Evolutionary conservation across 2,888 invertebrate genomes (phyloP).

Genomic region (Polydesmus complanatus): DNA sequence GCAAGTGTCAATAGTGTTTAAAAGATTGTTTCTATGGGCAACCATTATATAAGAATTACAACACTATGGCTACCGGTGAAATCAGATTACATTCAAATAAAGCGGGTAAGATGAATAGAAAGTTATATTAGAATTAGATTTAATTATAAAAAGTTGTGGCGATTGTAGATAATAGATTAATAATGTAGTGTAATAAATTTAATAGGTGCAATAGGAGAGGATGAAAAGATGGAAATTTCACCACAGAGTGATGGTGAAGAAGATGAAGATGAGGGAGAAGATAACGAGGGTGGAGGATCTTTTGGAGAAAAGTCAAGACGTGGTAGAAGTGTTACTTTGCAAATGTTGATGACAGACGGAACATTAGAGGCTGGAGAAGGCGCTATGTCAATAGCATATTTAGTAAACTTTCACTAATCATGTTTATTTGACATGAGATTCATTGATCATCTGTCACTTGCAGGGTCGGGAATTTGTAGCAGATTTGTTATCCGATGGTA

Average conservation of each 20-base stretch:
- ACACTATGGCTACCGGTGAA: too few relatives aligned
- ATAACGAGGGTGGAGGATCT: constrained; percentile 1
- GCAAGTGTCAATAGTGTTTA: too few relatives aligned
- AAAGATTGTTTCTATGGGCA: too few relatives aligned
- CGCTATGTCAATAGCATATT: constrained; percentile 75
- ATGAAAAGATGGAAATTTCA: background rate
- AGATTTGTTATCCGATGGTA: constrained; percentile 69
- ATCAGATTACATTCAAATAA: too few relatives aligned
- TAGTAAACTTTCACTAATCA: constrained; percentile 41
- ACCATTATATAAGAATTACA: too few relatives aligned
- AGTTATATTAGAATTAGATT: too few relatives aligned
- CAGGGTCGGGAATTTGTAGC: constrained; percentile 80
- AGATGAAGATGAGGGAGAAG: constrained; percentile 22
- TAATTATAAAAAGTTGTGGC: too few relatives aligned
- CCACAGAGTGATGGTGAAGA: constrained; percentile 21
- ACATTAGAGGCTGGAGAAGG: constrained; percentile 70
- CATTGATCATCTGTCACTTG: constrained; percentile 23
- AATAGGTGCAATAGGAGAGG: too few relatives aligned
- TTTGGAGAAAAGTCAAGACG: constrained; percentile 6
- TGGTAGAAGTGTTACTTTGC: constrained; percentile 52
- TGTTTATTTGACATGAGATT: background rate
- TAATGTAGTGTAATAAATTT: too few relatives aligned
- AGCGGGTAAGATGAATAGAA: too few relatives aligned
- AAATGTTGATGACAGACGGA: constrained; percentile 71
- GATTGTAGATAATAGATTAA: too few relatives aligned